Evolutionary conservation across 1,140 invertebrate species (phyloP).

Genomic region (Micrasema minimum): DNA sequence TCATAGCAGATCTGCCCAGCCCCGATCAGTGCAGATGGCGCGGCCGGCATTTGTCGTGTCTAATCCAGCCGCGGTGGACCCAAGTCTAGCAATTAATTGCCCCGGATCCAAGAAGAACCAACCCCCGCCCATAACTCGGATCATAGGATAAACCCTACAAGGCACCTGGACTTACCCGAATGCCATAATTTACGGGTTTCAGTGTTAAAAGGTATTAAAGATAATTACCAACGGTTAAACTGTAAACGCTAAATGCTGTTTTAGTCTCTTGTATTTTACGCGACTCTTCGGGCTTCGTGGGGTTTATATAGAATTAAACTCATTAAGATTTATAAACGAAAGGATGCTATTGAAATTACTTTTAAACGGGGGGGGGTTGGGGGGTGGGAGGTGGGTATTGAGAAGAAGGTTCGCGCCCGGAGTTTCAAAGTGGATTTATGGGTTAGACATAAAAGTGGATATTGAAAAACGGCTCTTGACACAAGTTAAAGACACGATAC

Average conservation of each 20-base stretch:
- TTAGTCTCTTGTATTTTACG: slow-evolving; percentile 53
- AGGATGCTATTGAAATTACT: slow-evolving; percentile 46
- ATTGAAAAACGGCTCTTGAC: background rate
- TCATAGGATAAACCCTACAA: slow-evolving; percentile 52
- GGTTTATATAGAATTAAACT: slow-evolving; percentile 53
- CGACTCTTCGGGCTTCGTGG: slow-evolving; percentile 45
- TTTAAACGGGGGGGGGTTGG: slow-evolving; percentile 33
- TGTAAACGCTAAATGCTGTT: slow-evolving; percentile 54
- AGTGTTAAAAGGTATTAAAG: slow-evolving; percentile 54
- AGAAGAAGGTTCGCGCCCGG: slow-evolving; percentile 26
- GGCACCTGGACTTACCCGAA: slow-evolving; percentile 53
- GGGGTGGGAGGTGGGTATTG: no score
- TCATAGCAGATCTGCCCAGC: no score
- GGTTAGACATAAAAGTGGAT: slow-evolving; percentile 1
- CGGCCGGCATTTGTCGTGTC: no score
- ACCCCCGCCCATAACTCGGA: slow-evolving; percentile 37
- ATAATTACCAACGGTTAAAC: slow-evolving; percentile 54
- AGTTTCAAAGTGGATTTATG: slow-evolving; percentile 13
- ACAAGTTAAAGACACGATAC: no score
- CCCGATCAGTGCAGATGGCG: slow-evolving; percentile 46
- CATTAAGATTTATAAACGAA: slow-evolving; percentile 51
- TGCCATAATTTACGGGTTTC: slow-evolving; percentile 54
- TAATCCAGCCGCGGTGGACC: slow-evolving; percentile 50
- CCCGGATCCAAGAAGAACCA: slow-evolving; percentile 30
- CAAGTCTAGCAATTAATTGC: slow-evolving; percentile 53